Evolutionary conservation across 2,888 invertebrate species (phyloP).

Genomic region (Tineola bisselliella): DNA sequence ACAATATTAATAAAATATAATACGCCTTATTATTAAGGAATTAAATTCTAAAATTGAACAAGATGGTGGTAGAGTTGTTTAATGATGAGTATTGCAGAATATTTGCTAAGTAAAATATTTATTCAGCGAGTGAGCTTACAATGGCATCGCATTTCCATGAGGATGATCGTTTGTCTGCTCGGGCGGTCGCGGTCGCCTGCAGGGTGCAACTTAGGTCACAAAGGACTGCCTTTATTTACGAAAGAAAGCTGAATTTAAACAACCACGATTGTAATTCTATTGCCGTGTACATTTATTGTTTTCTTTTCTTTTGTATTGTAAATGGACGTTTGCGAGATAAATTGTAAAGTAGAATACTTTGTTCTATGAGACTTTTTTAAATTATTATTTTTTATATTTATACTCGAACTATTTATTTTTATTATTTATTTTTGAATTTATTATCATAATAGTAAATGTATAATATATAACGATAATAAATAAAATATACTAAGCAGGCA

Average conservation of each 20-base stretch:
- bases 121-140: constrained; percentile 49
- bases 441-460: too few species aligned
- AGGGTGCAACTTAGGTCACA: background rate
- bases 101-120: constrained; percentile 44
- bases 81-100: background rate
- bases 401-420: too few species aligned
- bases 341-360: too few species aligned
- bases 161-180: constrained; percentile 18
- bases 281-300: background rate
- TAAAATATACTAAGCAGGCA: too few species aligned
- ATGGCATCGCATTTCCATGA: constrained; percentile 62
- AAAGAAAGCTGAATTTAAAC: constrained; percentile 4
- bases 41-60: background rate
- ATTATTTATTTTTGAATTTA: too few species aligned
- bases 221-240: background rate
- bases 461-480: too few species aligned
- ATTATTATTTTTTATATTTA: too few species aligned
- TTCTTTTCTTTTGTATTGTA: background rate
- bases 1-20: background rate
- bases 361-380: too few species aligned
- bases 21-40: background rate
- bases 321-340: background rate
- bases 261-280: constrained; percentile 3
- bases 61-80: background rate
- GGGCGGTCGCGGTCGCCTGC: background rate